Evolutionary conservation across 2,113 vertebrate genomes (phyloP).

Genomic region (Rhabdornis inornatus): DNA sequence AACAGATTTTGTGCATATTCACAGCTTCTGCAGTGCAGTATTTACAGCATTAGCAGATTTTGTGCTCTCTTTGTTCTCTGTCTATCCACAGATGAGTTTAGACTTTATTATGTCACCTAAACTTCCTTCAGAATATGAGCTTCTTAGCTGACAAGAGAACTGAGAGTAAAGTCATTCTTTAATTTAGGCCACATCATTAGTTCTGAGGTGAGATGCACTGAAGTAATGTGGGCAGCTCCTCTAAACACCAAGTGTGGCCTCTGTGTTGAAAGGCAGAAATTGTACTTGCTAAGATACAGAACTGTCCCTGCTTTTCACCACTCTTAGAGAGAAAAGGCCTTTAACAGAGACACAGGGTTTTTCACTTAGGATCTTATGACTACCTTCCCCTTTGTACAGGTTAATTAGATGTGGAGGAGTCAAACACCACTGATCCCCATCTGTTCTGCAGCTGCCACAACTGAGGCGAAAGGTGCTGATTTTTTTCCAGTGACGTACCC

Average conservation of each 20-base stretch:
- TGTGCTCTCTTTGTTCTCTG: background rate
- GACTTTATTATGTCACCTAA: background rate
- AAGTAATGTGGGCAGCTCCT: slow-evolving; percentile 7
- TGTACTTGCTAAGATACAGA: background rate
- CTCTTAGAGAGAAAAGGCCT: background rate
- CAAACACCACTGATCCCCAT: background rate
- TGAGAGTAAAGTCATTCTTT: background rate
- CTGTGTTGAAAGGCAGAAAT: slow-evolving; percentile 35
- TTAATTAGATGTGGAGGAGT: slow-evolving; percentile 22
- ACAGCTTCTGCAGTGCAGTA: background rate
- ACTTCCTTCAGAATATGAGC: background rate
- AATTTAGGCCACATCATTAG: background rate
- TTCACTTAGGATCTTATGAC: background rate
- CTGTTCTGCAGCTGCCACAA: slow-evolving; percentile 30
- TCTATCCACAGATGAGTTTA: background rate
- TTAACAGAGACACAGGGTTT: background rate
- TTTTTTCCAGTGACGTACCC: background rate
- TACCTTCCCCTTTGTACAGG: background rate
- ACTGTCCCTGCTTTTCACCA: background rate
- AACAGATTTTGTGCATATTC: background rate
- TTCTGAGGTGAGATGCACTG: background rate
- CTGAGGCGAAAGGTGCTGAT: background rate
- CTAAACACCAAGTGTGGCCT: slow-evolving; percentile 26
- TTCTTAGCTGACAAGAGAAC: background rate
- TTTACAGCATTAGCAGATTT: background rate